phyloP scores from a whole-genome alignment of 1,140 invertebrate genomes.

The silkworm (Bombyx mori) region ASM3026992v2 NC_085112.1:7960501-7961000 shows the following conservation, averaged over 20 bases:
- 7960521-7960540: no score
- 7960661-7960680: no score
- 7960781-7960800: conserved; percentile 37
- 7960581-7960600: no score
- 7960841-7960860: conserved; percentile 4
- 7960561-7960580: no score
- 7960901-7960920: conserved; percentile 28
- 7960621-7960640: no score
- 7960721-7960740: conserved; percentile 19
- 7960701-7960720: conserved; percentile 18
- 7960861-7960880: conserved; percentile 10
- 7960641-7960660: no score
- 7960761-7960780: conserved; percentile 16
- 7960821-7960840: conserved; percentile 41
- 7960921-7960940: conserved; percentile 34
- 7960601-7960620: no score
- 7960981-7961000: background rate
- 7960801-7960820: conserved; percentile 45
- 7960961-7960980: conserved; percentile 7
- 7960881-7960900: conserved; percentile 14
- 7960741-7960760: conserved; percentile 7
- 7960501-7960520: no score
- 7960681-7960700: conserved; percentile 11
- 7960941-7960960: conserved; percentile 16
- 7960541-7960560: no score